phyloP scores from a whole-genome alignment of 23 tunicate genomes.

The Corella eumyota region DNA sequence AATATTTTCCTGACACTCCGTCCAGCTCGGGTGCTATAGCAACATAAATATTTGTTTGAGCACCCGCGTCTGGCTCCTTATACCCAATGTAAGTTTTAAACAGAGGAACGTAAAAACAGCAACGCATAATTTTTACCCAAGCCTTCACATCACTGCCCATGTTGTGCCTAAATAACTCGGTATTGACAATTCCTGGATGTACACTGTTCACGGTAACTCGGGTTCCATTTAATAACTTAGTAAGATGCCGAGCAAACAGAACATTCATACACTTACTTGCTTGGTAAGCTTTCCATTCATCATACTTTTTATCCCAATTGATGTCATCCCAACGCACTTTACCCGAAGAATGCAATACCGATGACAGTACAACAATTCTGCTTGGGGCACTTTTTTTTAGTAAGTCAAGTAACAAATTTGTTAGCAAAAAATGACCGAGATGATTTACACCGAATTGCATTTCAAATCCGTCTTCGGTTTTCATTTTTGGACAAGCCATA shows the following conservation, averaged over 20 bases:
- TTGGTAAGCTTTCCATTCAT: slow-evolving; percentile 25
- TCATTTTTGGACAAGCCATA: slow-evolving; percentile 45
- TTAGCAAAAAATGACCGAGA: slow-evolving; percentile 56
- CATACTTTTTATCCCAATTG: slow-evolving; percentile 51
- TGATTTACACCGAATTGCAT: slow-evolving; percentile 51
- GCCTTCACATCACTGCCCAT: too few species aligned
- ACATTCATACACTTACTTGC: slow-evolving; percentile 66
- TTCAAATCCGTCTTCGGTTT: slow-evolving; percentile 58
- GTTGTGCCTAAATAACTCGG: background rate
- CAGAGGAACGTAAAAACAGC: too few species aligned
- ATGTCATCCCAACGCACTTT: slow-evolving; percentile 49
- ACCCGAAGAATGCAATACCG: slow-evolving; percentile 34
- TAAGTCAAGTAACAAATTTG: slow-evolving; percentile 37
- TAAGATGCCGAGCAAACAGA: slow-evolving; percentile 40
- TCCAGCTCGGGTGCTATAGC: too few species aligned
- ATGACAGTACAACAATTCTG: slow-evolving; percentile 54
- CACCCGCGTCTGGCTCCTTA: too few species aligned
- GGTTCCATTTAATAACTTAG: background rate
- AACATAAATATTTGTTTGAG: too few species aligned
- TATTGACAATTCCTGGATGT: slow-evolving; percentile 1
- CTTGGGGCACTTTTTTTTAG: slow-evolving; percentile 82
- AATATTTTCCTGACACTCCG: too few species aligned
- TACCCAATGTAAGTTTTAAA: too few species aligned
- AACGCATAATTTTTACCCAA: too few species aligned
- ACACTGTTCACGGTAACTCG: slow-evolving; percentile 6